Base-by-base conservation (phyloP, 1,140 invertebrate species). In the Mya arenaria region DNA sequence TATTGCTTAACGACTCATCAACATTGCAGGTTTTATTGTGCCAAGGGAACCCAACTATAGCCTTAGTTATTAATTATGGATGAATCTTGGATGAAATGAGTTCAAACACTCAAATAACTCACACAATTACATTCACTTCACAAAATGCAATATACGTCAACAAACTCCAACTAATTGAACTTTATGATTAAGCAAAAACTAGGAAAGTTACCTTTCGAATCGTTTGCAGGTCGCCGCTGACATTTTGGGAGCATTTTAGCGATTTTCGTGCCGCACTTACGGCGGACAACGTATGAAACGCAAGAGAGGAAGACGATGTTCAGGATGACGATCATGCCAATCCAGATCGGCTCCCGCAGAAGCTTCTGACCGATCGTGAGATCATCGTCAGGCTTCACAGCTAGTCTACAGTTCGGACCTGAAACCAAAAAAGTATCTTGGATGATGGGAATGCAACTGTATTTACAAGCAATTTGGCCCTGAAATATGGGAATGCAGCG, bases 321-420 rank as follows among this genome's bases (percentile, higher is more conserved):
- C 1, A 90, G 58, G 13, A 90, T 86, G 19, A 88, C 86, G 30
- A 90, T 89, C 73, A 90, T 84, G 13, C 89, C 89, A 34, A 90
- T 88, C 89, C 88, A 90, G 56, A 90, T 90, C 15, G 89, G 89
- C 56, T 90, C 88, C 15, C 85, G 83, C 34, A 90, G 66, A 10
- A 90, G 62, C 19, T 84, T 87, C 34, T 87, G 55, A 0, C 86
- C 85, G 1, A 89, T 72, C 23, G 74, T 83, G 10, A 73, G 37
- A 5, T 55, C 6, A 55, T 62, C 41, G 17, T 52, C 41, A 1
- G 37, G 8, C 10, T 52, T 10, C 6, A 25, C n/a, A n/a, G 6
- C 3, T 32, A 72, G 23, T 23, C 41, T 72, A 34, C 69, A 72
- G 25, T 30, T 56, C 5, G 44, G 17, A 6, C 69, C 69, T 72